These are phyloP conservation scores for Neolamprologus ventralis DNA, from an alignment of 2,113 vertebrate species.

Conservation along the genomic window DNA sequence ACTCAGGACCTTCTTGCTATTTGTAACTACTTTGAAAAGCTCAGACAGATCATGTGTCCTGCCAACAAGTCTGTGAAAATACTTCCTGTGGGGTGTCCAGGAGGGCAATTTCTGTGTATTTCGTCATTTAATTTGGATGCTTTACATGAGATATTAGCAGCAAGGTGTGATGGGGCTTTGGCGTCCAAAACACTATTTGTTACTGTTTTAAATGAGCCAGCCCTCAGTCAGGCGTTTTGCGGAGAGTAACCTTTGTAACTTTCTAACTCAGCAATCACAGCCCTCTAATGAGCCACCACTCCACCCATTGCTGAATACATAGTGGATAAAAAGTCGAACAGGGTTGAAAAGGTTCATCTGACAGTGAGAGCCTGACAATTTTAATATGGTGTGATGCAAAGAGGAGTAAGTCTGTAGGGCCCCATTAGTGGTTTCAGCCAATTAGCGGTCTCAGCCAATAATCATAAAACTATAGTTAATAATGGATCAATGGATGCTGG, in stretches of 20 bases:
- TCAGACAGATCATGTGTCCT: not conserved
- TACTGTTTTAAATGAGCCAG: not conserved
- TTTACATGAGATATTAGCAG: not conserved
- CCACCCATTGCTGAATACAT: not conserved
- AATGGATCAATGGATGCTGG: not conserved
- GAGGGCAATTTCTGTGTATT: not conserved
- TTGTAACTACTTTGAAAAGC: not conserved
- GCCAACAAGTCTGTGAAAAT: not conserved
- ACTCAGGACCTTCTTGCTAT: not conserved
- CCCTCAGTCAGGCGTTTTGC: not conserved
- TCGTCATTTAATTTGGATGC: not conserved
- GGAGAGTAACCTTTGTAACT: not conserved
- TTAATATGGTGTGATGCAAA: not conserved
- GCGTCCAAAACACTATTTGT: not conserved
- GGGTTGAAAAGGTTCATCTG: not conserved
- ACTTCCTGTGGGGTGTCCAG: not conserved
- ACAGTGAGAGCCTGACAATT: not conserved
- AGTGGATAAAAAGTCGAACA: not conserved
- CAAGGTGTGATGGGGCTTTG: not conserved
- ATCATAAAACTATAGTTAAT: slow-evolving; percentile 12
- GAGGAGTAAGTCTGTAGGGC: not conserved
- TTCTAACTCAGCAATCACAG: not conserved
- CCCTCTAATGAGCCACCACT: not conserved
- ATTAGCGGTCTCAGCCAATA: slow-evolving; percentile 24
- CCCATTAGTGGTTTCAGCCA: slow-evolving; percentile 16